Evolutionary conservation across 2,888 invertebrate genomes (phyloP), one percentile per base, ranked within the genome.

Genomic region (Scelioninae gen. 1): DNA sequence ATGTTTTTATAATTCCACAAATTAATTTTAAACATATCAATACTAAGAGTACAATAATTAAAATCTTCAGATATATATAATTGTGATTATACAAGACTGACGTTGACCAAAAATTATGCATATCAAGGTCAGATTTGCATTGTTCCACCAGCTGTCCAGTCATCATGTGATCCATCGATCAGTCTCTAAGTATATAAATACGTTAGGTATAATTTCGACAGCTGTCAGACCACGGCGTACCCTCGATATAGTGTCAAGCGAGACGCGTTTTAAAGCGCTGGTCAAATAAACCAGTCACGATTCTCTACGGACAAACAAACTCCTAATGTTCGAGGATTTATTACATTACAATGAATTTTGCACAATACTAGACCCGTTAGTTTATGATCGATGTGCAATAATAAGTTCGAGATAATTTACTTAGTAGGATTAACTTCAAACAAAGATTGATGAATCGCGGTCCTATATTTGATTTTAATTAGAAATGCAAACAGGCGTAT

Each of bases 171-270:
- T 74, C 62, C 74, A 74, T 80, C 74, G 62, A 80, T 80, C 80
- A 80, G 58, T 10, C 68, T 62, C 51, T 51, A 63, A 63, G 60
- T 55, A 74, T 68, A 77, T 74, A 78, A 74, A 78, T 83, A 66
- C 49, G 63, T 68, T 45, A 49, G 45, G 38, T 62, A 78, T 69
- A 78, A 78, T 78, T 82, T 82, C 72, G 84, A 84, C 84, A 84
- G 84, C 77, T 82, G 84, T 79, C 84, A 79, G 60, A n/a, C 40
- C 40, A 60, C 31, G 55, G 55, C 23, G 66, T 75, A 60, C 76
- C 76, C 72, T 65, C 77, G 47, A 65, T 63, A 32, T 43, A 60
- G 49, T 80, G 69, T 79, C 84, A 82, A 76, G 60, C 56, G 60
- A 66, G 76, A 82, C 58, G 58, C 55, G 38, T 82, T 82, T 82